Percentiles rank a stretch among this genome's conserved stretches.
Conservation (phyloP, 2,888 invertebrate genomes). For the Marasmarcha lunaedactyla region DNA sequence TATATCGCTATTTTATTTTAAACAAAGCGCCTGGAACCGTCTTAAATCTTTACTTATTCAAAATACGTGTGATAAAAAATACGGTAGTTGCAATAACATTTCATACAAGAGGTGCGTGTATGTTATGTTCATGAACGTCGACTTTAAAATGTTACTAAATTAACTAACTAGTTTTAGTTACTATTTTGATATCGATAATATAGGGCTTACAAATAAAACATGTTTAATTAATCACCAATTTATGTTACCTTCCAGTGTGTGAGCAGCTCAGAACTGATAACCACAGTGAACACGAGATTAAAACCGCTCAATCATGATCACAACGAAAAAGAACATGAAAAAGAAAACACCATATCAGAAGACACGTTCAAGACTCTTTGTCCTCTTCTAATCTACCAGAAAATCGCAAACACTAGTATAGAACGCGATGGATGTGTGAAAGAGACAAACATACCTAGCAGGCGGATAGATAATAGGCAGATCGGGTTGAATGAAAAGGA, state of each 20-base stretch:
- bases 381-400: slow-evolving; percentile 76
- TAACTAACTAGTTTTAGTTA: no score
- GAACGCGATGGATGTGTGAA: slow-evolving; percentile 71
- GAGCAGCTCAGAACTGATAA: slow-evolving; percentile 53
- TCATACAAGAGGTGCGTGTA: no score
- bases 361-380: slow-evolving; percentile 68
- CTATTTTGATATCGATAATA: no score
- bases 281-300: slow-evolving; percentile 48
- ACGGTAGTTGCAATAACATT: no score
- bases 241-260: slow-evolving; percentile 56
- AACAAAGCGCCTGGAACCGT: no score
- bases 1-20: no score
- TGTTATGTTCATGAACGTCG: no score
- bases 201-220: no score
- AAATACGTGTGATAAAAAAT: no score
- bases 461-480: slow-evolving; percentile 16
- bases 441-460: slow-evolving; percentile 25
- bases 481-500: slow-evolving; percentile 22
- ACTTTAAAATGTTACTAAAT: no score
- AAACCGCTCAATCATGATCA: slow-evolving; percentile 31
- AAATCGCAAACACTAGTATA: slow-evolving; percentile 64
- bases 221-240: no score
- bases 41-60: no score
- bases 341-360: slow-evolving; percentile 29
- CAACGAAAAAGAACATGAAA: slow-evolving; percentile 25